A percentile compares a stretch with the other conserved stretches of the same genome.
Evolutionary conservation across 2,888 invertebrate genomes (phyloP).

Genomic region (Diogma glabrata): DNA sequence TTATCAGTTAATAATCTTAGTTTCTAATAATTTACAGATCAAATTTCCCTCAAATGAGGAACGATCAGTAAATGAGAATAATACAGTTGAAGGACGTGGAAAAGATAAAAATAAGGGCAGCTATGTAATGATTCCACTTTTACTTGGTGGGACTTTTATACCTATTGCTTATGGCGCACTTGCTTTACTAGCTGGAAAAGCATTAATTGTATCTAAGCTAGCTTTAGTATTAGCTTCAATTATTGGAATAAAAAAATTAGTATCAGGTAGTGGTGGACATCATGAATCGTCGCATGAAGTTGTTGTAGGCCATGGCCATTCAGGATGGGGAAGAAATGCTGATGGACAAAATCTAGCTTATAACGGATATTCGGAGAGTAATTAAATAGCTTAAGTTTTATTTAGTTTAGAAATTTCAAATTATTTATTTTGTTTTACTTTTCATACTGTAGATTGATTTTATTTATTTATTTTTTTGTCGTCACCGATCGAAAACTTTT

Average conservation of each 20-base stretch:
- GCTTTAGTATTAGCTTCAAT: conserved; percentile 73
- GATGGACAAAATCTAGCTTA: conserved; percentile 43
- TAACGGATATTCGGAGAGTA: conserved; percentile 27
- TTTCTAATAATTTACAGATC: conserved; percentile 38
- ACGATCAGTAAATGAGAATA: conserved; percentile 42
- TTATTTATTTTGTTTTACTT: not conserved
- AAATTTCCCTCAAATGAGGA: conserved; percentile 62
- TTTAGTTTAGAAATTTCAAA: not conserved
- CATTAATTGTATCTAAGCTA: conserved; percentile 71
- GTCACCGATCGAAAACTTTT: not conserved
- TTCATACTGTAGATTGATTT: not conserved
- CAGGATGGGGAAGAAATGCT: conserved; percentile 62
- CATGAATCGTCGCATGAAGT: conserved; percentile 56
- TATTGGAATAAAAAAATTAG: conserved; percentile 72
- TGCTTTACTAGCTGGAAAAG: conserved; percentile 73
- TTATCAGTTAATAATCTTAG: not conserved
- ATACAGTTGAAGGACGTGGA: conserved; percentile 15
- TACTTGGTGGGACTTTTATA: conserved; percentile 69
- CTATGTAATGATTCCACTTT: conserved; percentile 62
- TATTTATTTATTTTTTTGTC: not conserved
- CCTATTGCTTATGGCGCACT: conserved; percentile 73
- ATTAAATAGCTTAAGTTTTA: conserved; percentile 15
- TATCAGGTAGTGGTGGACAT: conserved; percentile 52
- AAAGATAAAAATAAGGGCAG: conserved; percentile 34
- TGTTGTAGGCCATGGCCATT: conserved; percentile 54